These are phyloP conservation scores for Spilosoma lubricipeda DNA, from an alignment of 2,888 invertebrate genomes.

Conservation along the genomic window DNA sequence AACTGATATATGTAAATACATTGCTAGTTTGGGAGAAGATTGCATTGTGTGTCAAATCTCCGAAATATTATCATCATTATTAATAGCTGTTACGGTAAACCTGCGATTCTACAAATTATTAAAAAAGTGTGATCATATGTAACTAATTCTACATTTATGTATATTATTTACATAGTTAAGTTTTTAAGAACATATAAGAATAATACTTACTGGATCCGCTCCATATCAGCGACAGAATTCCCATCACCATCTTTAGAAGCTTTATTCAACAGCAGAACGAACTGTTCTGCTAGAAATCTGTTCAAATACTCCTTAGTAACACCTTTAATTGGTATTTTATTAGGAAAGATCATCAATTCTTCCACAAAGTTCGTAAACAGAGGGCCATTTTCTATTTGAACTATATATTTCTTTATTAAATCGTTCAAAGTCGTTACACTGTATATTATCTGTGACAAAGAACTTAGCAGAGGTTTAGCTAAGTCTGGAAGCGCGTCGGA, in stretches of 20 bases:
- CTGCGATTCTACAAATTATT: background rate
- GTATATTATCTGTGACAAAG: constrained; percentile 89
- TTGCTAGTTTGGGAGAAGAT: too few species aligned
- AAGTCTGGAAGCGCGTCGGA: constrained; percentile 92
- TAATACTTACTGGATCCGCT: constrained; percentile 82
- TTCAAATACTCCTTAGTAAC: constrained; percentile 73
- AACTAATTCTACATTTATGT: background rate
- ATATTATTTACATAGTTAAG: background rate
- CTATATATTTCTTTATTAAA: constrained; percentile 80
- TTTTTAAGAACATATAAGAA: background rate
- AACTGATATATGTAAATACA: too few species aligned
- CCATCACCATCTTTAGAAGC: constrained; percentile 54
- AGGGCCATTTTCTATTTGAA: constrained; percentile 67
- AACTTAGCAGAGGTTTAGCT: constrained; percentile 89
- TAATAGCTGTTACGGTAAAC: background rate
- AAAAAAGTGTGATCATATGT: background rate
- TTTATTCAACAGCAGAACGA: constrained; percentile 70
- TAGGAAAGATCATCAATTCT: constrained; percentile 85
- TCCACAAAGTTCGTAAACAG: constrained; percentile 64
- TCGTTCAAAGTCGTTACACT: constrained; percentile 87
- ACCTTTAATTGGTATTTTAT: constrained; percentile 56
- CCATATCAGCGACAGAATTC: constrained; percentile 63
- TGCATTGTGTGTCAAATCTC: too few species aligned
- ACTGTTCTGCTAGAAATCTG: constrained; percentile 74
- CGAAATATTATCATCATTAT: too few species aligned